Base-by-base conservation (phyloP, 2,888 invertebrate genomes). In the Lochmaea capreae region DNA sequence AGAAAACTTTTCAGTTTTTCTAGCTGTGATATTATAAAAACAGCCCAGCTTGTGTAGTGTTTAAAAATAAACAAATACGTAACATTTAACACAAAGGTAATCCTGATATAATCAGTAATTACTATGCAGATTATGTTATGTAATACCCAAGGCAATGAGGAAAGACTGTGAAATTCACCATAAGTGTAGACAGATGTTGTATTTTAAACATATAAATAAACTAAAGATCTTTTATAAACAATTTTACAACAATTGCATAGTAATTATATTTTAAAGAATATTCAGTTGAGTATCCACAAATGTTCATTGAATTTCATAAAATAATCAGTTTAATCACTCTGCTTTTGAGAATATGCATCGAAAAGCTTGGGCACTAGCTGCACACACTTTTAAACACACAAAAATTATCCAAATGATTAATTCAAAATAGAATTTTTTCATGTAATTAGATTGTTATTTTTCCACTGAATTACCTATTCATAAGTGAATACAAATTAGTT, bases 151-250 rank as follows among this genome's bases (percentile, higher is more conserved):
- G 11, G 16, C 9, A 54, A 54, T 54, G 18, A 54, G 54, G 16
- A 54, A 18, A 18, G n/a, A 54, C 18, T 54, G 18, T 54, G 18
- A 54, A 54, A 54, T 54, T 16, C 3, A 10, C 10, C 9, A 18
- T 18, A 16, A 54, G 54, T 54, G 54, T 54, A 18, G 54, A 54
- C 54, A 54, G 5, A 54, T 54, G 54, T 54, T 16, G 54, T 54
- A 54, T 52, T 52, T 52, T 8, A 16, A 52, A 52, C 52, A 16
- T 6, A 52, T 54, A 18, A 54, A 54, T 18, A 16, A 54, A 54
- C 54, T 54, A 10, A 18, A 54, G 8, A 18, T 54, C 18, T 54
- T 54, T 54, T 14, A n/a, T n/a, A n/a, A 49, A 16, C 14, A 49
- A 49, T 49, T 49, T 49, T 12, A 14, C 5, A 16, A 54, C 54